Evolutionary conservation across 2,113 vertebrate species (phyloP).

Genomic region (Nansenia antarctica): DNA sequence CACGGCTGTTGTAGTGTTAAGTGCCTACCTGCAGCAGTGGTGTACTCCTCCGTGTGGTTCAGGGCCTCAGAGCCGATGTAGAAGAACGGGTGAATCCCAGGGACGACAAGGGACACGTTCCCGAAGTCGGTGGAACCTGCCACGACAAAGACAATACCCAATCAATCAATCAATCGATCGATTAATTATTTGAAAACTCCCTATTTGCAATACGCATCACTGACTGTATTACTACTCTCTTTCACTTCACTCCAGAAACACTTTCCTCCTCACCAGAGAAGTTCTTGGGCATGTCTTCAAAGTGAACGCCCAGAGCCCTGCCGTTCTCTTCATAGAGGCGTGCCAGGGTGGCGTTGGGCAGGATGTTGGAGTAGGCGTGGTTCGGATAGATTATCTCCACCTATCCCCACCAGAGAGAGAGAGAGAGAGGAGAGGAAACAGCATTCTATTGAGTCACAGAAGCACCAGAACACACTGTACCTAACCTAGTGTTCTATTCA

Average conservation of each 20-base stretch:
- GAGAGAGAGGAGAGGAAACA: no score
- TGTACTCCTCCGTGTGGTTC: constrained; percentile 87
- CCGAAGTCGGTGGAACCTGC: constrained; percentile 91
- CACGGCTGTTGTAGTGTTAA: no score
- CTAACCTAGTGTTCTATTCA: no score
- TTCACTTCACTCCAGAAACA: no score
- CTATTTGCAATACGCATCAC: background rate
- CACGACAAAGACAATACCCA: constrained; percentile 1
- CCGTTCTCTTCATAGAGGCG: constrained; percentile 81
- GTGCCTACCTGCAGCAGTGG: constrained; percentile 83
- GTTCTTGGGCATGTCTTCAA: constrained; percentile 64
- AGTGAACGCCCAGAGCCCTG: constrained; percentile 81
- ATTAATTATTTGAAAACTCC: no score
- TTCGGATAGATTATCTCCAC: constrained; percentile 77
- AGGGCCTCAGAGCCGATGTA: constrained; percentile 81
- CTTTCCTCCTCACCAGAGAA: constrained; percentile 72
- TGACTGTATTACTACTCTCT: background rate
- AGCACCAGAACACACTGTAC: no score
- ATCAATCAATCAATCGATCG: no score
- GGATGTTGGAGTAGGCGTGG: constrained; percentile 81
- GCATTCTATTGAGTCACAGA: no score
- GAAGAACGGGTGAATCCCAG: constrained; percentile 88
- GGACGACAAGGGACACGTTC: constrained; percentile 82
- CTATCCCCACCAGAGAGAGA: constrained; percentile 52
- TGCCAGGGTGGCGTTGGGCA: constrained; percentile 82